phyloP scores from a whole-genome alignment of 23 tunicate genomes.

The Corella eumyota region DNA sequence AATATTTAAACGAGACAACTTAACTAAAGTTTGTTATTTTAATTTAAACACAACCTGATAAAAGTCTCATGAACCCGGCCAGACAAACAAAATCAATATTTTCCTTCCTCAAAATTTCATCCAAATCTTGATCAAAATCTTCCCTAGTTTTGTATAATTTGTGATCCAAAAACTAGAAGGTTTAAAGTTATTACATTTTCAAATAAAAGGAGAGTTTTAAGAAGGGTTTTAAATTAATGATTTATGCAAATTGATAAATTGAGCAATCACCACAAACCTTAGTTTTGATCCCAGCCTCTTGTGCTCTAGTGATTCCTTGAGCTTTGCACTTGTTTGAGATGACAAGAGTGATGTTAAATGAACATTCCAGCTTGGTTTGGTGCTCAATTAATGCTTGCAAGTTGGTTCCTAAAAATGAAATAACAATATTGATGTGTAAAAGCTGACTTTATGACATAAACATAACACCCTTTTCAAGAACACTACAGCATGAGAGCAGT shows the following conservation, averaged over 20 bases:
- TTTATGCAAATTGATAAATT: too few species aligned
- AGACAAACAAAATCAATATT: constrained; percentile 52
- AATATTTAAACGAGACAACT: too few species aligned
- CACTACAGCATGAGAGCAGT: too few species aligned
- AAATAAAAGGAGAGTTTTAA: not conserved
- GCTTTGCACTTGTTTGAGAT: constrained; percentile 49
- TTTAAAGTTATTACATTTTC: not conserved
- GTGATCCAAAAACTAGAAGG: constrained; percentile 21
- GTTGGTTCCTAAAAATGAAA: constrained; percentile 32
- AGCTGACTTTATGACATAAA: too few species aligned
- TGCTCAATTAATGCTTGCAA: constrained; percentile 55
- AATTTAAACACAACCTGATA: too few species aligned
- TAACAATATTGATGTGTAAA: not conserved
- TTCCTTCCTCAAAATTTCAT: constrained; percentile 13
- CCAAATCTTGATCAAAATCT: constrained; percentile 33
- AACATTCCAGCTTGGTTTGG: not conserved
- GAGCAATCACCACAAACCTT: too few species aligned
- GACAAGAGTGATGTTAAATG: constrained; percentile 39
- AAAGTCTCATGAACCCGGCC: constrained; percentile 81
- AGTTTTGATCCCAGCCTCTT: constrained; percentile 24
- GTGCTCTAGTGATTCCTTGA: constrained; percentile 35
- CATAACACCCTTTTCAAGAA: too few species aligned
- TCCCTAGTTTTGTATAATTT: constrained; percentile 23
- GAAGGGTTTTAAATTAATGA: not conserved
- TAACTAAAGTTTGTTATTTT: too few species aligned